A percentile compares a stretch with the other conserved stretches of the same genome.
Evolutionary conservation across 30 jellyfish, hydroid and myxozoan genomes (phyloP).

Genomic region (Hydractinia symbiolongicarpus): DNA sequence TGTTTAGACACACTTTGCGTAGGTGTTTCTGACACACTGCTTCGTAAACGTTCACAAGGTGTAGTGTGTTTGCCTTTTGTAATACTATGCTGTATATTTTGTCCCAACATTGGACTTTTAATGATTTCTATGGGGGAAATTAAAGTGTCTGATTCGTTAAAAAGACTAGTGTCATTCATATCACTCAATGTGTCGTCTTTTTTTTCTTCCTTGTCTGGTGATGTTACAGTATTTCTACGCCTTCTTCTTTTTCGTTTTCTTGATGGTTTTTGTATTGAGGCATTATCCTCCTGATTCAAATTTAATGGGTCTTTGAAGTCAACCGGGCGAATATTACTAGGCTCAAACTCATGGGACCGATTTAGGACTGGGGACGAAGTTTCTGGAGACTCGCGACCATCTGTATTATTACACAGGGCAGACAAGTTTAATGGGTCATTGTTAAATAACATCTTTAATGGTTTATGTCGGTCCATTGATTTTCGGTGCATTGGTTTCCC

Average conservation of each 20-base stretch:
- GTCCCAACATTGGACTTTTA: not conserved
- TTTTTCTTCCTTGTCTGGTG: constrained; percentile 38
- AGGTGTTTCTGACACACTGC: not conserved
- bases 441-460: constrained; percentile 22
- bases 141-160: not conserved
- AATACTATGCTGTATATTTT: not conserved
- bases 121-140: not conserved
- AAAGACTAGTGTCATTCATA: not conserved
- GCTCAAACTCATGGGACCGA: constrained; percentile 55
- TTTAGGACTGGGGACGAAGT: constrained; percentile 55
- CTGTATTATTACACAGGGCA: constrained; percentile 1
- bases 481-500: constrained; percentile 1
- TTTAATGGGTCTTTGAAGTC: constrained; percentile 78
- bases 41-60: not conserved
- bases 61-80: not conserved
- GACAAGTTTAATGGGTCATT: constrained; percentile 35
- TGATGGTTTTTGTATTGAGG: constrained; percentile 36
- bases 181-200: not conserved
- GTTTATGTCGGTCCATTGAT: constrained; percentile 1
- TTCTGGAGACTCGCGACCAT: constrained; percentile 49
- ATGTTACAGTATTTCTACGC: constrained; percentile 53
- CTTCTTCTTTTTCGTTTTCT: constrained; percentile 54
- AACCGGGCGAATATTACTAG: constrained; percentile 58
- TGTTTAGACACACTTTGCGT: not conserved
- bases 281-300: constrained; percentile 68